Base-by-base conservation (phyloP, 1,140 invertebrate species). In the Nylanderia fulva region DNA sequence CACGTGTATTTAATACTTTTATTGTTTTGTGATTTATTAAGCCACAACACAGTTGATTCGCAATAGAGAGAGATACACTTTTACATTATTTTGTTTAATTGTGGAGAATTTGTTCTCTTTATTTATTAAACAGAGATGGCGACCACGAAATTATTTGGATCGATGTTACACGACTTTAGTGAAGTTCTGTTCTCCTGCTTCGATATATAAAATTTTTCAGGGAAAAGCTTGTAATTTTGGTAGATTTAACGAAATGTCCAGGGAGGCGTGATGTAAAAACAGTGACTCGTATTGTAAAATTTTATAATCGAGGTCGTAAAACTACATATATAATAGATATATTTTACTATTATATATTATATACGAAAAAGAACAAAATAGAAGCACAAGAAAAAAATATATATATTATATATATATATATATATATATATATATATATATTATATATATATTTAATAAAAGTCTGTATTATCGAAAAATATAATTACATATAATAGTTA, bases 171-270 rank as follows among this genome's bases (percentile, higher is more conserved):
- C 89, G 90, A 92, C 93, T 93, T 91, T 92, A 86, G 87, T 86
- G 84, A 90, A 74, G 79, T 94, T 90, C 93, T 94, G 92, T 86
- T 94, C 92, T 94, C 93, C 93, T 94, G 93, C 88, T 94, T 93
- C 93, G 91, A 94, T 94, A 94, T 94, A 93, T 94, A 94, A 94
- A 93, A 94, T 93, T 94, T 94, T 94, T 94, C 93, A 94, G 92
- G 92, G 92, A 94, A 94, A 94, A 94, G 93, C 93, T 91, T 92
- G 92, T 93, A 94, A 94, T 93, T 93, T 93, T 88, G 89, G 90
- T 90, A 89, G 89, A 90, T 92, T 93, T 82, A 82, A 82, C 77
- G 66, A 82, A 82, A 82, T 82, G n/a, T 48, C 11, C 66, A 60
- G 8, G 18, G 5, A 33, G n/a, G 29, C 13, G 24, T 58, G 13